Base-by-base conservation (phyloP, 1,140 invertebrate species). In the Dryas iulia region DNA sequence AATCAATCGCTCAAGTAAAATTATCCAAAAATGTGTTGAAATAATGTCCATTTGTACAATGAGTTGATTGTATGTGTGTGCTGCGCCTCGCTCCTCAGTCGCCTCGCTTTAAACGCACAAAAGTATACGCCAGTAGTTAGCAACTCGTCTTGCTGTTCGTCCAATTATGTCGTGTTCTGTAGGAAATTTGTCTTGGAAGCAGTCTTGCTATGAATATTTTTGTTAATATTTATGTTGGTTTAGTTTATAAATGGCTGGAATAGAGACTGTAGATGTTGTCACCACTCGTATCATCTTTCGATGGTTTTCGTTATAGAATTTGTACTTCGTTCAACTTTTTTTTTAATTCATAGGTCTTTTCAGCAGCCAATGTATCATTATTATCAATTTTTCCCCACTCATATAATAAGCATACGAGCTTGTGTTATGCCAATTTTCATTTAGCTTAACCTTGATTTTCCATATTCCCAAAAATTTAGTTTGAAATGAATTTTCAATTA, bases 11-110 rank as follows among this genome's bases (percentile, higher is more conserved):
- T 60, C 39, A 57, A 73, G 78, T 80, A 78, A 78, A 80, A 75
- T 76, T 79, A 77, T 80, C 80, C 60, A 80, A 82, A 82, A 80
- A 72, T 68, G 61, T 63, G 64, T 73, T 61, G 59, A 52, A 62
- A 25, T 14, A n/a, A 61, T 60, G 33, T 30, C 39, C 21, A n/a
- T 57, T 67, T 53, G 12, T 67, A 59, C 65, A 60, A 24, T 67
- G 56, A 47, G 39, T 47, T 47, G 39, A 47, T 47, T 47, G 39
- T 47, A 47, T 47, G 39, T 47, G 39, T 47, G n/a, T 47, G 39
- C 14, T 47, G 18, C 8, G 39, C 21, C 39, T 14, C 39, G 39
- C 39, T n/a, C 39, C 8, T 21, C 18, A 21, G 14, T n/a, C 39
- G 8, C 14, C 39, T 7, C 21, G 18, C 39, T 18, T 7, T 21